Conservation (phyloP, 2,797 vertebrate species). For the Pangasius larnaudii region DNA sequence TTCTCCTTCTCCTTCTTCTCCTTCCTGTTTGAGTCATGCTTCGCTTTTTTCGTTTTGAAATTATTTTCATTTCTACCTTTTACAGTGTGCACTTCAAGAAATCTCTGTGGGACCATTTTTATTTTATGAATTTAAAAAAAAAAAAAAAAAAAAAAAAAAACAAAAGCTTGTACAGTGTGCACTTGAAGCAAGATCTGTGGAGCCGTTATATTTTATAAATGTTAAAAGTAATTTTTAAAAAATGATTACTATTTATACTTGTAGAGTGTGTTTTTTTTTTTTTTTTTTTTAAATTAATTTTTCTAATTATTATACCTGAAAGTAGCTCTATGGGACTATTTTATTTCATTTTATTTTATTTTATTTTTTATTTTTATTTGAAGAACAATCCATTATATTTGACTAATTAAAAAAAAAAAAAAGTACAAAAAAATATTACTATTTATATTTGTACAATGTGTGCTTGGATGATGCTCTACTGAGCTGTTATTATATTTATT, state of each 20-base stretch:
- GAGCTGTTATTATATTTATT: too few species aligned
- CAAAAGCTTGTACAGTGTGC: not conserved
- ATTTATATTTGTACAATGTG: not conserved
- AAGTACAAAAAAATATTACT: not conserved
- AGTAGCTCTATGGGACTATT: too few species aligned
- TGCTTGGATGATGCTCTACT: not conserved
- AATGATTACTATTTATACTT: too few species aligned
- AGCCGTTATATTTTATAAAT: not conserved
- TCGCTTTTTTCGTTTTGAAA: not conserved
- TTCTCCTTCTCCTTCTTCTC: not conserved
- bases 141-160: not conserved
- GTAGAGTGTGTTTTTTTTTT: too few species aligned
- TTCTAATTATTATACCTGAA: too few species aligned
- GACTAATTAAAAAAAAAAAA: not conserved
- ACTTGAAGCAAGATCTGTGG: not conserved
- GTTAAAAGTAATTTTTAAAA: not conserved
- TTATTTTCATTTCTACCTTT: not conserved
- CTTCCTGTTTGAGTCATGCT: too few species aligned
- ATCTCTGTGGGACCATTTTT: not conserved
- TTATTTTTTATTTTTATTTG: too few species aligned
- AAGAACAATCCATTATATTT: not conserved
- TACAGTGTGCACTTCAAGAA: too few species aligned
- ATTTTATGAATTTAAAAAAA: not conserved
- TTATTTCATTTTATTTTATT: too few species aligned
- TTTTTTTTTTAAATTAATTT: not conserved